Evolutionary conservation across 2,113 vertebrate species (phyloP).

Genomic region (cattle (Bos taurus)): DNA sequence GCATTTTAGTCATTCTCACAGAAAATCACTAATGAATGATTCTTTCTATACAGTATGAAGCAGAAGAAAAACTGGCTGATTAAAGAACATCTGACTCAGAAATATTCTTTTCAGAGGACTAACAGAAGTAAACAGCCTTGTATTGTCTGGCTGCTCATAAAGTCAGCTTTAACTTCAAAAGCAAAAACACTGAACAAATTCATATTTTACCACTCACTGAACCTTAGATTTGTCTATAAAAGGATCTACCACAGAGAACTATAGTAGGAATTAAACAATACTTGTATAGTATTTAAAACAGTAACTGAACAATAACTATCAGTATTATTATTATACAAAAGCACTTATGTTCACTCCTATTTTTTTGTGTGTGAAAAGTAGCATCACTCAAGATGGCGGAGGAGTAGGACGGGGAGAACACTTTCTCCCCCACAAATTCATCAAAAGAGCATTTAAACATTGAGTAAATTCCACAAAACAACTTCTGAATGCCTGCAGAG

Average conservation of each 20-base stretch:
- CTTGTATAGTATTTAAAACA: not conserved
- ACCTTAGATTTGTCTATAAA: not conserved
- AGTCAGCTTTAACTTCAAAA: not conserved
- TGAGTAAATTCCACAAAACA: too few species aligned
- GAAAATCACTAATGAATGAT: not conserved
- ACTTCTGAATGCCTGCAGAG: too few species aligned
- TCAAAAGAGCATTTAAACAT: too few species aligned
- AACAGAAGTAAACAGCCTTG: not conserved
- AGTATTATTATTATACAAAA: not conserved
- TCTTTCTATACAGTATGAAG: not conserved
- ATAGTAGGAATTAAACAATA: not conserved
- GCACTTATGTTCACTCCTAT: not conserved
- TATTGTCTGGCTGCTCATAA: not conserved
- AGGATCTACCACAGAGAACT: not conserved
- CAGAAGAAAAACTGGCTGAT: not conserved
- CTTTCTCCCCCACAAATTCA: too few species aligned
- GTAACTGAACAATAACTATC: not conserved
- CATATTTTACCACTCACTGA: not conserved
- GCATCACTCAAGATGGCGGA: not conserved
- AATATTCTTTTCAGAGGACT: not conserved
- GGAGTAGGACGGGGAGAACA: too few species aligned
- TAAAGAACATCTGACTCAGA: not conserved
- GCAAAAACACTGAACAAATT: not conserved
- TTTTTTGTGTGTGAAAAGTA: not conserved
- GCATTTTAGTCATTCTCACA: not conserved